Base-by-base conservation (phyloP, 2,797 vertebrate genomes). In the Microcaecilia unicolor region DNA sequence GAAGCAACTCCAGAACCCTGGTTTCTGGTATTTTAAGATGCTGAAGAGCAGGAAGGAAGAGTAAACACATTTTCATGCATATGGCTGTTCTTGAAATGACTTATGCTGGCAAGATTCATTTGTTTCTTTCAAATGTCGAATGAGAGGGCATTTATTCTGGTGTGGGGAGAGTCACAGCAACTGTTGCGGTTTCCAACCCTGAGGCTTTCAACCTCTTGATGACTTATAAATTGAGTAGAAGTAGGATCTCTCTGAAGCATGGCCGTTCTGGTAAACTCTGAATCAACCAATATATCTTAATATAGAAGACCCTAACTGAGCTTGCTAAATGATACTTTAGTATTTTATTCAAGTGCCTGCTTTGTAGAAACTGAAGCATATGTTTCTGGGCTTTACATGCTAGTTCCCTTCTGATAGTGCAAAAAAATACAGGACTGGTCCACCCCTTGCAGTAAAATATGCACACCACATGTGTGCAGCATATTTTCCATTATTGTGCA, bases 71-170 rank as follows among this genome's bases (percentile, higher is more conserved):
- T 51, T 52, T n/a, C n/a, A n/a, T n/a, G n/a, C n/a, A n/a, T n/a
- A n/a, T n/a, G n/a, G 36, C 30, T 67, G 48, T 36, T 63, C 41
- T 36, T 44, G 26, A 47, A 41, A 34, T 61, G 41, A 67, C 53
- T 71, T 67, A 48, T 22, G 24, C 29, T 7, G 21, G 38, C 37
- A 51, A 10, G 38, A 47, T 54, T 61, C 55, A 4, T 34, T 62
- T 63, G 46, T 43, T 51, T 48, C 20, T 41, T 51, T 24, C 11
- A 25, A 41, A 6, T 36, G 23, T 43, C 48, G 37, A 50, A 58
- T 32, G 8, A 33, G 35, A 46, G 1, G 8, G 15, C 15, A 34
- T 48, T 37, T 35, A 47, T 3, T 25, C 16, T 22, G 33, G 6
- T 17, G 2, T 31, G 26, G 9, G 7, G 3, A 44, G 18, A 34